Evolutionary conservation across 1,140 invertebrate genomes (phyloP).

Genomic region (Trinorchestia longiramus): DNA sequence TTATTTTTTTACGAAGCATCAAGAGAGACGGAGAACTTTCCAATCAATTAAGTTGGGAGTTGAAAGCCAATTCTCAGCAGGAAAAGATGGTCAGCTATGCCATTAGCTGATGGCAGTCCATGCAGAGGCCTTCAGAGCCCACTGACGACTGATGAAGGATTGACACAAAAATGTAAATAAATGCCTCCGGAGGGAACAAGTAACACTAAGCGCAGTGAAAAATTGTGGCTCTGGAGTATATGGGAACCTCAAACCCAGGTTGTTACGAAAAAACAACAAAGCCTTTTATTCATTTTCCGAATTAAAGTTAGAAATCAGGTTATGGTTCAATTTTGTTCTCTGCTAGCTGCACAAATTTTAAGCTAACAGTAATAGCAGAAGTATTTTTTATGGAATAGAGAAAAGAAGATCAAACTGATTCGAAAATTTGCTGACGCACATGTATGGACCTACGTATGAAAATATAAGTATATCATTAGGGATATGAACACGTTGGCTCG

Average conservation of each 20-base stretch:
- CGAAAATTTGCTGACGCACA: too few species aligned
- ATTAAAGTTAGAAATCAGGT: not conserved
- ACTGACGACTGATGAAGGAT: not conserved
- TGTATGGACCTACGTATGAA: too few species aligned
- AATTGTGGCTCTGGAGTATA: not conserved
- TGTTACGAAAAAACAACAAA: not conserved
- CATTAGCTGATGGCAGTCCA: slow-evolving; percentile 6
- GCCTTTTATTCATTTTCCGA: too few species aligned
- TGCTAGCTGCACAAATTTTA: too few species aligned
- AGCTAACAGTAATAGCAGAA: too few species aligned
- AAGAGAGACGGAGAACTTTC: not conserved
- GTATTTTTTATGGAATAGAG: too few species aligned
- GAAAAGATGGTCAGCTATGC: not conserved
- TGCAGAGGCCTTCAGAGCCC: not conserved
- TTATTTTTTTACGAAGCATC: not conserved
- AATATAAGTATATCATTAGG: too few species aligned
- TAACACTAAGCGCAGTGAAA: not conserved
- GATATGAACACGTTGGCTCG: too few species aligned
- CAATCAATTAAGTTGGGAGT: slow-evolving; percentile 8
- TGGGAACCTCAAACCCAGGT: not conserved
- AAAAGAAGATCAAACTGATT: too few species aligned
- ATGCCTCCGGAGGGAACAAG: not conserved
- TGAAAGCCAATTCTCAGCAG: not conserved
- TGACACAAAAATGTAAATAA: not conserved
- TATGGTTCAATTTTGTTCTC: not conserved